A percentile compares a stretch with the other conserved stretches of the same genome.
These are phyloP conservation scores for Drosophila melanica DNA, from an alignment of 1,140 invertebrate species.

Conservation along the genomic window DNA sequence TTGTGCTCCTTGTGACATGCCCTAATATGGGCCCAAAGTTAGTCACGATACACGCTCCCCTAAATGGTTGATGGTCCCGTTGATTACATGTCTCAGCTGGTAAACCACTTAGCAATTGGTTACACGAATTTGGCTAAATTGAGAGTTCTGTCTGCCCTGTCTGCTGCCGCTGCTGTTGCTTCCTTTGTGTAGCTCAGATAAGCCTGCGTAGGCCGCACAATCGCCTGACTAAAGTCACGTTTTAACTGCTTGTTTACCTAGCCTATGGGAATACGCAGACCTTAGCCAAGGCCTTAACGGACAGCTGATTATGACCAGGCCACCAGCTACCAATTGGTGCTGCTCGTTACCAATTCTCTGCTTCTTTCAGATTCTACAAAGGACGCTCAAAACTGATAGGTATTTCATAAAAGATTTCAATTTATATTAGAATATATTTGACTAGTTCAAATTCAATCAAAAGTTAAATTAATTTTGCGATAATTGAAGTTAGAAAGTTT, in stretches of 20 bases:
- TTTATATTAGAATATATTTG: not conserved
- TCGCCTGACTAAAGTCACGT: constrained; percentile 21
- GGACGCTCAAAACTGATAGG: too few relatives aligned
- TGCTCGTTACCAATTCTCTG: not conserved
- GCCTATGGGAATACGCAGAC: constrained; percentile 8
- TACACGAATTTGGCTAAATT: constrained; percentile 3
- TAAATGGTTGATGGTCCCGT: constrained; percentile 22
- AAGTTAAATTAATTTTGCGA: too few relatives aligned
- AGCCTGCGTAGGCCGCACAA: constrained; percentile 2
- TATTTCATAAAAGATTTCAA: not conserved
- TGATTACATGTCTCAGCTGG: constrained; percentile 44
- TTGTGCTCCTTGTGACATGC: constrained; percentile 27
- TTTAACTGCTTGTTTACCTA: constrained; percentile 17
- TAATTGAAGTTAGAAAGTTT: not conserved
- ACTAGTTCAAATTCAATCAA: not conserved
- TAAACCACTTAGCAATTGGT: constrained; percentile 28
- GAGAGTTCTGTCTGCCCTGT: not conserved
- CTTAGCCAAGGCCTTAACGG: not conserved
- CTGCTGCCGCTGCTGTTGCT: not conserved
- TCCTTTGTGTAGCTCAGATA: constrained; percentile 15
- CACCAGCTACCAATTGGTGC: not conserved
- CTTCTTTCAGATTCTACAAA: too few relatives aligned
- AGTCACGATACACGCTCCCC: constrained; percentile 20
- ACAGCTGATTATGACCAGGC: constrained; percentile 22
- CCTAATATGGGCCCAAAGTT: constrained; percentile 5